A percentile compares a stretch with the other conserved stretches of the same genome.
These are phyloP conservation scores for Stomatorhinus walkeri DNA, from an alignment of 2,797 vertebrate species.

Conservation along the genomic window DNA sequence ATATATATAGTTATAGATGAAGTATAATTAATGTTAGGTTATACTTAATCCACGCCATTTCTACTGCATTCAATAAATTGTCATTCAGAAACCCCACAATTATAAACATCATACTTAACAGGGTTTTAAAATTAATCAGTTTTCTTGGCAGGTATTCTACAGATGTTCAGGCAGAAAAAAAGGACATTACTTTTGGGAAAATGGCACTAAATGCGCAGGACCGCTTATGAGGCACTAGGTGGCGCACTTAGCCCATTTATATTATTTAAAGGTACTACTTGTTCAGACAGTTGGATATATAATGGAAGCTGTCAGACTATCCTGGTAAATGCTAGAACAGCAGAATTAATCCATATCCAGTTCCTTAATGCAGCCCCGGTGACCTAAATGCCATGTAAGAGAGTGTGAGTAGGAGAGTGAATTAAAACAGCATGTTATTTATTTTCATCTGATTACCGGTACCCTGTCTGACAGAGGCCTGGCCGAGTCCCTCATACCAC, in stretches of 20 bases:
- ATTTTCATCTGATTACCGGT: conserved; percentile 23
- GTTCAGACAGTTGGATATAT: not conserved
- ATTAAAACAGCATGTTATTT: not conserved
- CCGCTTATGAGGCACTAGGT: conserved; percentile 17
- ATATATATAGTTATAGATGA: not conserved
- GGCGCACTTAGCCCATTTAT: conserved; percentile 4
- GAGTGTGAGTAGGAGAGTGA: not conserved
- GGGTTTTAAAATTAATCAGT: not conserved
- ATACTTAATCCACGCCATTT: not conserved
- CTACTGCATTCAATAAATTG: not conserved
- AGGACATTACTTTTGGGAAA: not conserved
- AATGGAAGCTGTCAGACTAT: not conserved
- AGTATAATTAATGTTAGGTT: not conserved
- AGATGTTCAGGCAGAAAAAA: not conserved
- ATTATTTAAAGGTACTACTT: not conserved
- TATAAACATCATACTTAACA: not conserved
- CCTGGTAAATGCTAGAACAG: not conserved
- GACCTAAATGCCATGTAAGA: not conserved
- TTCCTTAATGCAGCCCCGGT: not conserved
- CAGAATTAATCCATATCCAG: not conserved
- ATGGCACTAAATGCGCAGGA: not conserved
- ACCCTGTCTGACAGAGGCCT: conserved; percentile 25
- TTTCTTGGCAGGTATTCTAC: not conserved
- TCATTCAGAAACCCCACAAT: not conserved
- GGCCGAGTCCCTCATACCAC: conserved; percentile 33